Base-by-base conservation (phyloP, 2,113 vertebrate genomes). In the Cyprinus carpio region DNA sequence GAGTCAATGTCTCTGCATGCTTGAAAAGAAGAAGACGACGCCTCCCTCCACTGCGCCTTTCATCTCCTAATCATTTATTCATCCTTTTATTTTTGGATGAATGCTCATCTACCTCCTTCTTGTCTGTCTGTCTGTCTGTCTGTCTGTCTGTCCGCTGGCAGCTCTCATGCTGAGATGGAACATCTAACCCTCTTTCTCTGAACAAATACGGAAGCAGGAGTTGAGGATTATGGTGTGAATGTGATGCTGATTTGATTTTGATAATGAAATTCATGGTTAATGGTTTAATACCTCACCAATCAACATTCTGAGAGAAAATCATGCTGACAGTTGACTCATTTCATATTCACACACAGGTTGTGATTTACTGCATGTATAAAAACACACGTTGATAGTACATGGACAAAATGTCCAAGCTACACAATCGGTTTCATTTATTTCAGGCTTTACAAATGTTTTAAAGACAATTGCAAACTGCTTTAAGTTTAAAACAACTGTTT, bases 41-140 rank as follows among this genome's bases (percentile, higher is more conserved):
- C 75, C 76, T 84, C 54, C 81, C 81, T 88, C 84, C 81, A 75
- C 87, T 88, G 87, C 6, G 75, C 87, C 71, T 86, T 86, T 88
- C 87, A 88, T 81, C 87, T 49, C 31, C 76, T 88, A 82, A 86
- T 88, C 76, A 81, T 86, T 86, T 88, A 86, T 88, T 88, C 87
- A 88, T 88, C 84, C 82, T 65, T 84, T 88, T 84, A 71, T 84
- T 88, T 84, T 75, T 81, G 87, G 84, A 69, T 84, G 84, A 88
- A 64, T 88, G 81, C 72, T 64, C 84, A 83, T 79, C 65, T 56
- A 83, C 58, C 84, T 86, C 81, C 46, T 65, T 64, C 51, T 64
- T 85, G 58, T 46, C 82, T 62, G 62, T 43, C 29, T 49, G 71
- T 69, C 18, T 54, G 13, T 58, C 79, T 85, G 67, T 46, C 82